These are phyloP conservation scores for Euwallacea similis DNA, from an alignment of 1,140 invertebrate genomes.

Conservation along the genomic window DNA sequence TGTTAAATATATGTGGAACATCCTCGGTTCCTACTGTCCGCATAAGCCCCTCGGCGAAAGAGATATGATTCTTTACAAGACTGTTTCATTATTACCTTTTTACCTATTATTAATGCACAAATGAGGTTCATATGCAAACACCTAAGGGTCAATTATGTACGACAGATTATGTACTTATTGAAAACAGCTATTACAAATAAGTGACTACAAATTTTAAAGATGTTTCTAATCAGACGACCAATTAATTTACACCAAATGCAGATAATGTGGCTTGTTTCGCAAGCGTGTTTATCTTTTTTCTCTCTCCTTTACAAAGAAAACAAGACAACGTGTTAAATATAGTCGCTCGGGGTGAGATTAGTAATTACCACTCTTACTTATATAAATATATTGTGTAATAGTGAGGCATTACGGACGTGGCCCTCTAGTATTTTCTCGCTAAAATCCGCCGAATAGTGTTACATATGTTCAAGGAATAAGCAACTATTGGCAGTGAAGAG, in stretches of 20 bases:
- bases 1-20: constrained; percentile 33
- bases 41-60: constrained; percentile 23
- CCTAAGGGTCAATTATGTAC: not conserved
- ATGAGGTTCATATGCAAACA: not conserved
- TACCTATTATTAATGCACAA: not conserved
- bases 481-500: not conserved
- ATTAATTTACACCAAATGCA: not conserved
- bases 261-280: not conserved
- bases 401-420: too few relatives aligned
- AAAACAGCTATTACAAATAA: not conserved
- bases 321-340: too few relatives aligned
- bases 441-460: not conserved
- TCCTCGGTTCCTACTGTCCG: constrained; percentile 27
- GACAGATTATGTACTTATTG: not conserved
- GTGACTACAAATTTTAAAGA: not conserved
- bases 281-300: constrained; percentile 4
- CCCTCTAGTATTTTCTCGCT: too few relatives aligned
- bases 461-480: not conserved
- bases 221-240: constrained; percentile 1
- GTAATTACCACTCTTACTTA: not conserved
- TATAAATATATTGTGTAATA: too few relatives aligned
- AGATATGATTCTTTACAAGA: constrained; percentile 23
- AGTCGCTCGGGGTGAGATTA: not conserved
- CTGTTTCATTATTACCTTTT: too few relatives aligned
- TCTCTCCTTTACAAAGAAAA: constrained; percentile 5